These are phyloP conservation scores for Hirtodrosophila duncani DNA, from an alignment of 2,888 invertebrate genomes.

Conservation along the genomic window DNA sequence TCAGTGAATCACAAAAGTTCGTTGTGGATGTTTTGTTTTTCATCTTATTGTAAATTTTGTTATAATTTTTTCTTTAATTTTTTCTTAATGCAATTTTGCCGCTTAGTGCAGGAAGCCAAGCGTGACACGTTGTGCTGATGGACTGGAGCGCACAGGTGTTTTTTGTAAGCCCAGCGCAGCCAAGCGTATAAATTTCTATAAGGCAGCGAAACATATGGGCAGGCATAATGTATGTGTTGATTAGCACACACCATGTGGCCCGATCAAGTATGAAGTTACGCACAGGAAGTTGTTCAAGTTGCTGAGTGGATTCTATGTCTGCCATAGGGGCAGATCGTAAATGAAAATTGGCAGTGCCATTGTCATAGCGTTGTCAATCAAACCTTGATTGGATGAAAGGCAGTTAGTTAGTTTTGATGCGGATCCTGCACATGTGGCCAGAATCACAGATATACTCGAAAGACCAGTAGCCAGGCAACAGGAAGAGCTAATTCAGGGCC, in stretches of 20 bases:
- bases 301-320: no score
- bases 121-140: constrained; percentile 29
- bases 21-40: constrained; percentile 5
- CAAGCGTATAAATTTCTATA: no score
- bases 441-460: no score
- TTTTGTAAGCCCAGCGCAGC: no score
- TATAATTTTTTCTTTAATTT: constrained; percentile 10
- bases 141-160: constrained; percentile 52
- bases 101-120: constrained; percentile 53
- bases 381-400: no score
- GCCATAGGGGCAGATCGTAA: no score
- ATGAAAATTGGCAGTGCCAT: no score
- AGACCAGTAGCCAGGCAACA: no score
- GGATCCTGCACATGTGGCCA: no score
- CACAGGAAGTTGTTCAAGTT: constrained; percentile 36
- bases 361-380: no score
- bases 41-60: neutral
- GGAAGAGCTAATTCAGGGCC: no score
- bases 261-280: constrained; percentile 21
- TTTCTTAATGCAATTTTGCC: constrained; percentile 43
- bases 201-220: neutral
- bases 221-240: constrained; percentile 14
- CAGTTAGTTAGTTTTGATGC: no score
- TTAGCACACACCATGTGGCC: neutral
- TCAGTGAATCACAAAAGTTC: constrained; percentile 55